These are phyloP conservation scores for Epinotia demarniana DNA, from an alignment of 2,888 invertebrate species.

Conservation along the genomic window DNA sequence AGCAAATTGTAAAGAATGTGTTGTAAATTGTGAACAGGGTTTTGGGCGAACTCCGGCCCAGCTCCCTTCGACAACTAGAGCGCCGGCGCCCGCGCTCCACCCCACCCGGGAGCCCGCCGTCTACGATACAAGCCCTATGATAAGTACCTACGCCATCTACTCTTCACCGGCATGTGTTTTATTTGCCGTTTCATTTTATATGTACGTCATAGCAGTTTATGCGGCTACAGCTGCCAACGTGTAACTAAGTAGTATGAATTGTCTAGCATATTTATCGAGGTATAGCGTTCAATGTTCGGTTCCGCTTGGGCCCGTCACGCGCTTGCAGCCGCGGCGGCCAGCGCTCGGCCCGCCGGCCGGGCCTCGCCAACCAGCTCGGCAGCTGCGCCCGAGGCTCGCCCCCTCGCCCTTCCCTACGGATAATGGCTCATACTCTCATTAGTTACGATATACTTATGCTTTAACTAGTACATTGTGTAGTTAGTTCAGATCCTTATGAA, in stretches of 20 bases:
- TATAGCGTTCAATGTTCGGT: conserved; percentile 20
- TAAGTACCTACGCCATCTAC: conserved; percentile 35
- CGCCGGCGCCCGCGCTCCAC: conserved; percentile 50
- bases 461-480: conserved; percentile 18
- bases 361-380: conserved; percentile 30
- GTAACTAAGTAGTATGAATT: conserved; percentile 25
- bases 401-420: not conserved
- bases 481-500: conserved; percentile 24
- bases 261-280: conserved; percentile 19
- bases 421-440: not conserved
- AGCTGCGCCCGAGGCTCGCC: conserved; percentile 3
- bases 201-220: conserved; percentile 19
- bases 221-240: conserved; percentile 25
- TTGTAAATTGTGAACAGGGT: conserved; percentile 61
- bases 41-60: conserved; percentile 70
- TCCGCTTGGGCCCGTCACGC: not conserved
- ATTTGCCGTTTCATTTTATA: conserved; percentile 23
- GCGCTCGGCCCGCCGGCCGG: not conserved
- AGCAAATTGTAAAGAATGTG: not conserved
- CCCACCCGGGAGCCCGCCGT: conserved; percentile 59
- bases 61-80: conserved; percentile 76
- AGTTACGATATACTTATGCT: conserved; percentile 2
- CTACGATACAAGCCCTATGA: conserved; percentile 49
- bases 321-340: not conserved
- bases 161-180: conserved; percentile 34